Evolutionary conservation across 2,797 vertebrate genomes (phyloP).

Genomic region (Euphonia xanthogaster): DNA sequence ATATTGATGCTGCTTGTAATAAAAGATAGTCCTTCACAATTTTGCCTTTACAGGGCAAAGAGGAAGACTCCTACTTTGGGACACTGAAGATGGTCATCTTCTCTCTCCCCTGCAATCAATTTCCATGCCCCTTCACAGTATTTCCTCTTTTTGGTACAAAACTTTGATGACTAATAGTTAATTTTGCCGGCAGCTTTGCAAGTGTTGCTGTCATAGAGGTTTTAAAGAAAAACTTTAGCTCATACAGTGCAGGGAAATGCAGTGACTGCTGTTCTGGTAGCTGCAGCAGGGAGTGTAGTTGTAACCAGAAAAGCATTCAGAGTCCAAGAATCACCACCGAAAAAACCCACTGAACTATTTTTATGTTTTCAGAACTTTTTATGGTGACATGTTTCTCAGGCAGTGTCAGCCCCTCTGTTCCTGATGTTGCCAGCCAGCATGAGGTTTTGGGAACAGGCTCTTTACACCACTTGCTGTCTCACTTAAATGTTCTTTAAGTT

Average conservation of each 20-base stretch:
- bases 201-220: not conserved
- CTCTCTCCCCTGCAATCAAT: not conserved
- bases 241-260: not conserved
- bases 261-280: not conserved
- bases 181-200: not conserved
- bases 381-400: not conserved
- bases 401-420: not conserved
- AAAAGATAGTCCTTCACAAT: not conserved
- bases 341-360: not conserved
- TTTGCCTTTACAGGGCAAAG: not conserved
- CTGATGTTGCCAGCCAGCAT: not conserved
- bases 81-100: not conserved
- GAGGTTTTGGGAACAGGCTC: not conserved
- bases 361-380: slow-evolving; percentile 20
- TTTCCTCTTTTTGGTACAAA: not conserved
- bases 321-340: slow-evolving; percentile 4
- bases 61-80: not conserved
- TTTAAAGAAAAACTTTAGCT: not conserved
- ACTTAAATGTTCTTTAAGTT: not conserved
- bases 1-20: not conserved
- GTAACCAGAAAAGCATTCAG: slow-evolving; percentile 14
- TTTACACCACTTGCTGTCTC: not conserved
- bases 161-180: not conserved
- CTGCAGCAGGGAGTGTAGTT: not conserved
- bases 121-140: not conserved